Percentiles rank a stretch among this genome's conserved stretches.
These are phyloP conservation scores for Xyrauchen texanus DNA, from an alignment of 2,113 vertebrate genomes.

Conservation along the genomic window DNA sequence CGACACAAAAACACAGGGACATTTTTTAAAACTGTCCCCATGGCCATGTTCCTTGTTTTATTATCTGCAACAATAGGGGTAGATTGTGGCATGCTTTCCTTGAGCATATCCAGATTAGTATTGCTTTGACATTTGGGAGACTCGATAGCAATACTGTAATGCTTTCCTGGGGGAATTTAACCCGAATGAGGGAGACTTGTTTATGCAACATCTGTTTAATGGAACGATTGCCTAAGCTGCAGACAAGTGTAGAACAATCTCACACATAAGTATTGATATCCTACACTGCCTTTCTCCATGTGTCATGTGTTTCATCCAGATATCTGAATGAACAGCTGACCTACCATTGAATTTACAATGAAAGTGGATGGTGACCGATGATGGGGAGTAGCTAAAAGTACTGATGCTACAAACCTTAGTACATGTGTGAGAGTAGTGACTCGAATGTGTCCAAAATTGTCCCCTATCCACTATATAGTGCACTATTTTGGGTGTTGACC, in stretches of 20 bases:
- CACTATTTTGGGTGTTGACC: no score
- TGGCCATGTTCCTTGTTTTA: conserved; percentile 74
- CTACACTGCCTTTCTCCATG: not conserved
- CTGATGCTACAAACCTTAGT: no score
- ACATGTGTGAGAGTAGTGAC: no score
- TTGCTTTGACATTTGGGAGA: conserved; percentile 78
- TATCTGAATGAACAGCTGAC: not conserved
- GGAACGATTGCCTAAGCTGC: conserved; percentile 51
- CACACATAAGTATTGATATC: not conserved
- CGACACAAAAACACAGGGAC: conserved; percentile 68
- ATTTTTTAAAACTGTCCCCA: conserved; percentile 76
- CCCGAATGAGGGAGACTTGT: conserved; percentile 67
- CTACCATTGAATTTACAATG: not conserved
- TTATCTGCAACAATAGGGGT: conserved; percentile 68
- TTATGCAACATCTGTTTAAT: conserved; percentile 66
- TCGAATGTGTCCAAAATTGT: no score
- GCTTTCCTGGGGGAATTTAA: conserved; percentile 68
- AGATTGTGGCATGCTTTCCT: conserved; percentile 52
- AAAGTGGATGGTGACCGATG: no score
- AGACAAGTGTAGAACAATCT: conserved; percentile 3
- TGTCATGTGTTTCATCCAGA: not conserved
- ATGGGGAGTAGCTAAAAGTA: no score
- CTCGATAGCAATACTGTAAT: conserved; percentile 75
- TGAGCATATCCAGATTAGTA: conserved; percentile 68
- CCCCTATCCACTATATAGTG: no score